Base-by-base conservation (phyloP, 1,140 invertebrate genomes). In the Temnothorax longispinosus region DNA sequence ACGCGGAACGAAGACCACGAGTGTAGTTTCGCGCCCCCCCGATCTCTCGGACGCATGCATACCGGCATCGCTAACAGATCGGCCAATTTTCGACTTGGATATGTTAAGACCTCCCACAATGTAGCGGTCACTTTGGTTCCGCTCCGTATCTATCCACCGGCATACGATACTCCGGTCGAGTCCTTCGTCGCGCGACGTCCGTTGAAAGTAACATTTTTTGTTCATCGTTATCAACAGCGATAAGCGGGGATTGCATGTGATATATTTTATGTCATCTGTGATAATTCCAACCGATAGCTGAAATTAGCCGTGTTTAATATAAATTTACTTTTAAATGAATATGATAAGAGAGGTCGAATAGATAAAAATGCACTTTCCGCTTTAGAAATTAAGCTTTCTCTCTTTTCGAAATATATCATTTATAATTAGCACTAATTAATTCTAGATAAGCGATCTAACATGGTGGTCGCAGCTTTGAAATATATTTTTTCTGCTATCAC, bases 51-150 rank as follows among this genome's bases (percentile, higher is more conserved):
- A 77, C 90, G 84, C 78, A 74, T 85, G 87, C 89, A 91, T 91
- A 87, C 89, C 89, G 78, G 78, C 77, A 74, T 67, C 88, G 78
- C 89, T 87, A 91, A 91, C 90, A 81, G 88, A 91, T 90, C 89
- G 87, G 82, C 89, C 89, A 91, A 90, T 91, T 91, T 91, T 91
- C 88, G 60, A 82, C 86, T 80, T 47, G 74, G 80, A 90, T 90
- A 90, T 86, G 89, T 90, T 90, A 90, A 90, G 89, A 90, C 89
- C 89, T 78, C 88, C 89, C 86, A 90, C 89, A 90, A 90, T 90
- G 89, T 88, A 90, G 78, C 65, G 50, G 69, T 47, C 54, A 41
- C 67, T 82, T 82, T 27, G 67, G 78, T 54, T 18, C 0, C 38
- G 7, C n/a, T 56, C 44, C 38, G 58, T 56, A 75, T 71, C 86